Evolutionary conservation across 2,888 invertebrate genomes (phyloP), one percentile per base, ranked within the genome.

Genomic region (Morinoia aosen): DNA sequence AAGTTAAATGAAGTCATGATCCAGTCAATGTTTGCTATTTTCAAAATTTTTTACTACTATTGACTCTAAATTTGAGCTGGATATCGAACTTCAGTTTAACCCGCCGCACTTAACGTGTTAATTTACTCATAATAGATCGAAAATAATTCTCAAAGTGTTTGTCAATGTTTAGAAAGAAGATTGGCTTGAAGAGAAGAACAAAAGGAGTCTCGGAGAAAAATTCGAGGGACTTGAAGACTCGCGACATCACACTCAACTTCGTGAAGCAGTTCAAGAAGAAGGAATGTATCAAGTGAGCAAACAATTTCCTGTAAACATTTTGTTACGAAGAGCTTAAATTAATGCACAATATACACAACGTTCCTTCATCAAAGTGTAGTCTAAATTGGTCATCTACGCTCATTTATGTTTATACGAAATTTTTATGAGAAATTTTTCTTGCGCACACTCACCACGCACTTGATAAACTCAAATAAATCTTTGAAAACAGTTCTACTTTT

Each of bases 241-340:
- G 90, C 48, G 96, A 96, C 40, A 88, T 96, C 12, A 95, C 91
- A 10, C 93, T 96, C 19, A 88, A 61, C 56, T 96, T 96, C 95
- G 40, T 96, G 88, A 64, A 76, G 48, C 88, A 94, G 56, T 96
- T 96, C 95, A 96, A 39, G 25, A 88, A 96, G 56, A 96, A 96
- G 95, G 96, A 96, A 76, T 96, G 96, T 76, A 88, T 95, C 95
- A 96, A n/a, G 64, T 96, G 25, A 93, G 93, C 48, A 3, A 39
- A 39, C 90, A 1, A n/a, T 3, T 48, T 48, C 2, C 48, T 48
- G 48, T 48, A 5, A 48, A 48, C 48, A 2, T 25, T 25, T 76
- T 76, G 3, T 48, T 48, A 4, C 48, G 48, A 48, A 48, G 48
- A 48, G 48, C 48, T 48, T 48, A 48, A 48, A 48, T 48, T 48